A percentile compares a stretch with the other conserved stretches of the same genome.
Evolutionary conservation across 2,888 invertebrate genomes (phyloP).

Genomic region (Drosophila paranaensis): DNA sequence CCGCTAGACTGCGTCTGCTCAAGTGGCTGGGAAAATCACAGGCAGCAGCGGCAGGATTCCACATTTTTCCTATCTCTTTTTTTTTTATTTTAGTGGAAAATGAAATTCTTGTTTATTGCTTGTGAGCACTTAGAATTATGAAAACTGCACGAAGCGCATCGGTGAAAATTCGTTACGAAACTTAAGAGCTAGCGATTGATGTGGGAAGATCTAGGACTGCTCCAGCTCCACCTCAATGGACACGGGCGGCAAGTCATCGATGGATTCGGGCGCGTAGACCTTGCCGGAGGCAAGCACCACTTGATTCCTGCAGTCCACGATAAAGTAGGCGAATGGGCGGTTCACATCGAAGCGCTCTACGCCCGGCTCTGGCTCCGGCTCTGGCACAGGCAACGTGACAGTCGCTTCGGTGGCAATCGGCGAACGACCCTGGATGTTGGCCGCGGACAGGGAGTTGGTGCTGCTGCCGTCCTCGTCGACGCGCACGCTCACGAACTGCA

Average conservation of each 20-base stretch:
- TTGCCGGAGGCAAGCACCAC: slow-evolving; percentile 88
- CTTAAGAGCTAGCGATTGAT: slow-evolving; percentile 56
- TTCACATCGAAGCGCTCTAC: slow-evolving; percentile 85
- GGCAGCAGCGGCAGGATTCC: neutral
- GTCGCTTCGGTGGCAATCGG: slow-evolving; percentile 33
- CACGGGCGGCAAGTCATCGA: slow-evolving; percentile 69
- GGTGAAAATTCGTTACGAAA: slow-evolving; percentile 75
- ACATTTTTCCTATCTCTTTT: neutral
- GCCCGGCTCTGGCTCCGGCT: slow-evolving; percentile 71
- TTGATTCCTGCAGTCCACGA: slow-evolving; percentile 87
- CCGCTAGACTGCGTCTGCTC: slow-evolving; percentile 26
- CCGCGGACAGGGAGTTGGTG: slow-evolving; percentile 85
- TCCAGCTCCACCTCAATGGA: slow-evolving; percentile 78
- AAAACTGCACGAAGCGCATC: slow-evolving; percentile 49
- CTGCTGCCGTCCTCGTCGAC: slow-evolving; percentile 87
- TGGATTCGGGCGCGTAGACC: slow-evolving; percentile 85
- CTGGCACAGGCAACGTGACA: slow-evolving; percentile 50
- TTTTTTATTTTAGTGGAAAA: slow-evolving; percentile 35
- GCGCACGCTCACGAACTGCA: slow-evolving; percentile 88
- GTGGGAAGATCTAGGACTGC: slow-evolving; percentile 58
- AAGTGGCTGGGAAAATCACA: slow-evolving; percentile 70
- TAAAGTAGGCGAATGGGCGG: slow-evolving; percentile 88
- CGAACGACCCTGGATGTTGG: slow-evolving; percentile 62
- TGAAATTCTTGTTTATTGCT: slow-evolving; percentile 62
- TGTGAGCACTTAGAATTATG: slow-evolving; percentile 46